These are phyloP conservation scores for Antheraea pernyi DNA, from an alignment of 1,140 invertebrate genomes.

Conservation along the genomic window DNA sequence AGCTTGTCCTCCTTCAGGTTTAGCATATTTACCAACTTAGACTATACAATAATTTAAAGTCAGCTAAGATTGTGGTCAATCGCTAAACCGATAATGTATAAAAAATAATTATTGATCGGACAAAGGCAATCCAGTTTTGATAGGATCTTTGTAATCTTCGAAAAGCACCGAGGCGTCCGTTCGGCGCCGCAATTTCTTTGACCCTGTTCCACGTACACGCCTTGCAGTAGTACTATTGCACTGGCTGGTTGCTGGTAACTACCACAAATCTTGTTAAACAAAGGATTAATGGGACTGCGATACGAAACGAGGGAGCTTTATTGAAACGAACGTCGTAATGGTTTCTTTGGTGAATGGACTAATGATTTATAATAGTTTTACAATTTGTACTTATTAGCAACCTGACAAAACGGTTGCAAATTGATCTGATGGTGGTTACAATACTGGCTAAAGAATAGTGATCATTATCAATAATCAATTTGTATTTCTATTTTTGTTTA, in stretches of 20 bases:
- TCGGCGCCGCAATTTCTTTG: conserved; percentile 37
- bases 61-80: too few species aligned
- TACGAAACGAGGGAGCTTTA: conserved; percentile 11
- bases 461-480: too few species aligned
- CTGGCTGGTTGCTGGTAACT: background rate
- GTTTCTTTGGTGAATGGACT: background rate
- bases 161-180: conserved; percentile 28
- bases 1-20: too few species aligned
- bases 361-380: background rate
- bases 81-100: too few species aligned
- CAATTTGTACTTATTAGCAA: too few species aligned
- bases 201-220: conserved; percentile 10
- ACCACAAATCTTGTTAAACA: conserved; percentile 16
- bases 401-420: too few species aligned
- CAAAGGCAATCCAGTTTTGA: conserved; percentile 12
- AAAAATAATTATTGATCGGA: too few species aligned
- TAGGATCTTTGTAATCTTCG: conserved; percentile 4
- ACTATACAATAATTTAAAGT: too few species aligned
- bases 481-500: too few species aligned
- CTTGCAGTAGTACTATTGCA: background rate
- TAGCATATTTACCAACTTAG: too few species aligned
- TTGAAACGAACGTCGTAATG: conserved; percentile 11
- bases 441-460: too few species aligned
- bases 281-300: conserved; percentile 9
- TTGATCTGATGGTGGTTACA: too few species aligned